A percentile compares a stretch with the other conserved stretches of the same genome.
phyloP scores from a whole-genome alignment of 2,888 invertebrate species.

The Diogma glabrata region DNA sequence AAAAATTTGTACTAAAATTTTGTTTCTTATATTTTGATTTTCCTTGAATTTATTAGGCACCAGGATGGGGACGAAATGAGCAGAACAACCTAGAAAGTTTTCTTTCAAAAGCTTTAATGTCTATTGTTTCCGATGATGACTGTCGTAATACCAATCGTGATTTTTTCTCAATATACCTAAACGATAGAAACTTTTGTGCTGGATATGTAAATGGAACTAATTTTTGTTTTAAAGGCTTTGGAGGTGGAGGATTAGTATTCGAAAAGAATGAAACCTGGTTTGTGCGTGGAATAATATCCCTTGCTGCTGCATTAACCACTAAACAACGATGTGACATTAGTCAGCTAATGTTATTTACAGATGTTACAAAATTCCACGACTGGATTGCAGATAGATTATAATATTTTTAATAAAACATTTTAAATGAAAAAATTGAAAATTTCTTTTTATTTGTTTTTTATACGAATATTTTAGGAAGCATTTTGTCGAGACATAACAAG shows the following conservation, averaged over 20 bases:
- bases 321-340: constrained; percentile 35
- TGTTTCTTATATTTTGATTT: no score
- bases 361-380: constrained; percentile 28
- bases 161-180: constrained; percentile 17
- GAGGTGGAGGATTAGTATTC: constrained; percentile 39
- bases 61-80: constrained; percentile 34
- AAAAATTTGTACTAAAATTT: no score
- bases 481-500: no score
- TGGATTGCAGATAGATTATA: no score
- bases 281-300: constrained; percentile 20
- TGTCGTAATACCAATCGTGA: constrained; percentile 24
- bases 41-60: no score
- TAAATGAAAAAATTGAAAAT: no score
- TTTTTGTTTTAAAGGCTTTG: constrained; percentile 43
- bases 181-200: constrained; percentile 17
- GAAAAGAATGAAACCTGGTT: constrained; percentile 11
- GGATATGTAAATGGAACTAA: constrained; percentile 27
- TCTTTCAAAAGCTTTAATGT: constrained; percentile 26
- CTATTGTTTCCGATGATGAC: constrained; percentile 26
- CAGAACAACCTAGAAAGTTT: constrained; percentile 8
- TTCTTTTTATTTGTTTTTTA: no score
- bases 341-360: constrained; percentile 39
- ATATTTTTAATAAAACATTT: no score
- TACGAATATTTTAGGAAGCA: no score
- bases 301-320: constrained; percentile 19